Evolutionary conservation across 2,888 invertebrate genomes (phyloP).

Genomic region (Catocala sponsa): DNA sequence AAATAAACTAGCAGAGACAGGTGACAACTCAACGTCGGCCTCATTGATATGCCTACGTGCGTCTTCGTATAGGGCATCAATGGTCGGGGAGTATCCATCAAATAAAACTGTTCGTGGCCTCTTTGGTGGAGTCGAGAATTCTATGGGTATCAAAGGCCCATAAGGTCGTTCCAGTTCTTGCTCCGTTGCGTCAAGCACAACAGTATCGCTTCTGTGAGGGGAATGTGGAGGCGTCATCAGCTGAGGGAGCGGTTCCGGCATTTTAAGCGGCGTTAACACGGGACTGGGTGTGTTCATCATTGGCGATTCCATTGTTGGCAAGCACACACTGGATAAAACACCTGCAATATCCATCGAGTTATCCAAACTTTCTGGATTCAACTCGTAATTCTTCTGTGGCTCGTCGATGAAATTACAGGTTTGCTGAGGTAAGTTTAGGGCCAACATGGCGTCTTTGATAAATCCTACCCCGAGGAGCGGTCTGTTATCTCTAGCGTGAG

Average conservation of each 20-base stretch:
- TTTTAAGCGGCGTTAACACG: neutral
- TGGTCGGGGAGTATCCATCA: slow-evolving; percentile 16
- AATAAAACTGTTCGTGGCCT: slow-evolving; percentile 14
- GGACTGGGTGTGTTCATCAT: slow-evolving; percentile 6
- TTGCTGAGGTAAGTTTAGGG: slow-evolving; percentile 10
- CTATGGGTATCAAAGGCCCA: slow-evolving; percentile 20
- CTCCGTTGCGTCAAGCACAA: slow-evolving; percentile 5
- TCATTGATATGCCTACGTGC: neutral
- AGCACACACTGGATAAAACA: too few relatives aligned
- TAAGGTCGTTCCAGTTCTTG: slow-evolving; percentile 12
- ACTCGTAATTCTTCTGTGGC: neutral
- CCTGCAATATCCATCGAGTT: neutral
- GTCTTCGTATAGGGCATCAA: slow-evolving; percentile 3
- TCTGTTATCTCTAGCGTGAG: too few relatives aligned
- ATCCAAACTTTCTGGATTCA: neutral
- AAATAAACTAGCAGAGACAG: neutral
- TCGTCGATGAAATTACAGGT: too few relatives aligned
- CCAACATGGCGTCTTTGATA: slow-evolving; percentile 10
- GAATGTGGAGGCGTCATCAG: slow-evolving; percentile 10
- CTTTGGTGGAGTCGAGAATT: slow-evolving; percentile 21
- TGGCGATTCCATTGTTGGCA: slow-evolving; percentile 10
- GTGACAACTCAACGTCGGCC: neutral
- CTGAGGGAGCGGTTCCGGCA: neutral
- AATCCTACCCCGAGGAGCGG: slow-evolving; percentile 8
- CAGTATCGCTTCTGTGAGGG: slow-evolving; percentile 11